Conservation (phyloP, 2,113 vertebrate genomes). For the Peromyscus polionotus region DNA sequence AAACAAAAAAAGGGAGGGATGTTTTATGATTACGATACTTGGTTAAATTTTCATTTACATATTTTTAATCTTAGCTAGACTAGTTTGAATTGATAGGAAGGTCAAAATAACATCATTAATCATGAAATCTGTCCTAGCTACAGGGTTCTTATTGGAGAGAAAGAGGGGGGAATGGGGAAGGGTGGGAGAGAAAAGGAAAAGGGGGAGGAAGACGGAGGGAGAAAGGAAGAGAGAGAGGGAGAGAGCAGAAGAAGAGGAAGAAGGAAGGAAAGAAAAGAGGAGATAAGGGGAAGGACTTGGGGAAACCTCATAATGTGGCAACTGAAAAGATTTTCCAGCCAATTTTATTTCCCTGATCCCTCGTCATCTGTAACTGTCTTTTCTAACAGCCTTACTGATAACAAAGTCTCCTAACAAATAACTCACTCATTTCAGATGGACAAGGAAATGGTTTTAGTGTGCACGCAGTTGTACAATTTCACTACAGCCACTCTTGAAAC, state of each 20-base stretch:
- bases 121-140: slow-evolving; percentile 23
- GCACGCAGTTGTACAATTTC: neutral
- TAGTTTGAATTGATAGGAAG: slow-evolving; percentile 35
- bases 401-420: neutral
- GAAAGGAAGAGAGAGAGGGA: neutral
- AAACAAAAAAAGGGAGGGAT: neutral
- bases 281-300: neutral
- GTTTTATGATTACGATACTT: neutral
- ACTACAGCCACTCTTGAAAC: neutral
- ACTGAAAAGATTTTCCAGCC: neutral
- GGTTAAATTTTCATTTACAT: neutral
- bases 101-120: slow-evolving; percentile 11
- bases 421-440: neutral
- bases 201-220: neutral
- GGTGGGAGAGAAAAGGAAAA: neutral
- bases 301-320: neutral
- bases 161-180: neutral
- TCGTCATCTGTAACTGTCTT: neutral
- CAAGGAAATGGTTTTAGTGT: neutral
- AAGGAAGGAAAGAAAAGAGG: neutral
- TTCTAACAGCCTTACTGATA: neutral
- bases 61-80: slow-evolving; percentile 41
- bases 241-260: neutral
- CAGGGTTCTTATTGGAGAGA: neutral
- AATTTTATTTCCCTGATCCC: slow-evolving; percentile 15